These are phyloP conservation scores for Lasioglossum marginatum DNA, from an alignment of 2,888 invertebrate genomes.

Conservation along the genomic window DNA sequence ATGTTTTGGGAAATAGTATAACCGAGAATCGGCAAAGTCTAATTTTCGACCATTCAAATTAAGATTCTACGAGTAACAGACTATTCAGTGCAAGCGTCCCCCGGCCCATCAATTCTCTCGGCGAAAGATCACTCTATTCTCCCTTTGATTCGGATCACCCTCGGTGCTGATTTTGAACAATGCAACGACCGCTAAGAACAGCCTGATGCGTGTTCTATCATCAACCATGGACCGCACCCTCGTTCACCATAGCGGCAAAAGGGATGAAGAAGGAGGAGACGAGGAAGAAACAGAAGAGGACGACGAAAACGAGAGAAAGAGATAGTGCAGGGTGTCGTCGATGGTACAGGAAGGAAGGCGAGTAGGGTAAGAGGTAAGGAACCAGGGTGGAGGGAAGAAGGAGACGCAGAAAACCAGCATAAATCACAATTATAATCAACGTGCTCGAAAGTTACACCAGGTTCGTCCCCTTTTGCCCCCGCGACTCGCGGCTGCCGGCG, in stretches of 20 bases:
- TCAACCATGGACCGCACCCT: constrained; percentile 49
- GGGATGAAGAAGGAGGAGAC: constrained; percentile 12
- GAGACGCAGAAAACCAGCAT: constrained; percentile 65
- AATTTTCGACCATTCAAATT: neutral
- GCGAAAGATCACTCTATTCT: constrained; percentile 5
- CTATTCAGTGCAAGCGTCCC: neutral
- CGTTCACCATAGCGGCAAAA: neutral
- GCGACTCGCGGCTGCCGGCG: constrained; percentile 65
- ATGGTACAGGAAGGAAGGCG: neutral
- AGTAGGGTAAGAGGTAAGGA: neutral
- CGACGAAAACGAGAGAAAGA: constrained; percentile 29
- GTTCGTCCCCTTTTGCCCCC: constrained; percentile 68
- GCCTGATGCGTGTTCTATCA: constrained; percentile 70
- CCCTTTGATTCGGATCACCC: constrained; percentile 3
- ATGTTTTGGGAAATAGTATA: no score
- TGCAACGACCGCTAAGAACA: constrained; percentile 65
- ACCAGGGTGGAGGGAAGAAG: constrained; percentile 3
- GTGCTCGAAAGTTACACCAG: constrained; percentile 75
- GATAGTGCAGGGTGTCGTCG: constrained; percentile 13
- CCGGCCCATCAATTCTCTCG: neutral
- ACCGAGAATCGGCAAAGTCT: neutral
- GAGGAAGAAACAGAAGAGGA: constrained; percentile 31
- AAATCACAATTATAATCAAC: constrained; percentile 81
- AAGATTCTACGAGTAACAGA: neutral
- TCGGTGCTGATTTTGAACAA: constrained; percentile 60